Evolutionary conservation across 2,797 vertebrate genomes (phyloP), one percentile per base, ranked within the genome.

Genomic region (Tokudaia tokunoshimensis): DNA sequence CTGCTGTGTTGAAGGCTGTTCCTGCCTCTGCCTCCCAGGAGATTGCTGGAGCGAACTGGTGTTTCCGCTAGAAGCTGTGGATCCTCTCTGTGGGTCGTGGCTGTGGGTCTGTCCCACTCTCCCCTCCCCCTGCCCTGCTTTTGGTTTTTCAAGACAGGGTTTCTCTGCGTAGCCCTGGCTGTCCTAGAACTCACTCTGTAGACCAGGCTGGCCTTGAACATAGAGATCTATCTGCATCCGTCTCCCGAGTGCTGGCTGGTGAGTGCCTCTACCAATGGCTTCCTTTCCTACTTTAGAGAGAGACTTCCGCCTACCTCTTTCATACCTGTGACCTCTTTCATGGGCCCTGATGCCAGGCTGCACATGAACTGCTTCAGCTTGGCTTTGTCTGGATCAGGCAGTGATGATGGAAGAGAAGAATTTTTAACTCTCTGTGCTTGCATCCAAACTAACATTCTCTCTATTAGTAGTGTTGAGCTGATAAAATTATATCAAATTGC

Each of bases 361-460:
- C 76, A 72, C 61, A 22, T 80, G 19, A 63, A 41, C 90, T 59
- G 1, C 34, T 26, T 3, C 14, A 0, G 0, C 41, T 80, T 34
- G 24, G 61, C 52, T 57, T 31, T 47, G 52, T 84, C 59, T 24
- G 15, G 26, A 65, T 72, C 37, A 67, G 59, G 70, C 67, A 44
- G 72, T 57, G n/a, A 63, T 50, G 29, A 7, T 44, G 6, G n/a
- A 89, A 61, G 61, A 31, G 34, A 37, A 26, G 44, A 52, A 70
- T 17, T 86, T 70, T 94, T 70, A 91, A 93, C 44, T 24, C 55
- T 26, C n/a, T 87, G 9, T 55, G 59, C 75, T 13, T 76, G 57
- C 63, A n/a, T 89, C 50, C 80, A 92, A 72, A 55, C 86, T 80
- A 65, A 61, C 12, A 6, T 89, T 86, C 92, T 95, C 20, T 89